Conservation (phyloP, 2,113 vertebrate genomes). For the Heliornis fulica region DNA sequence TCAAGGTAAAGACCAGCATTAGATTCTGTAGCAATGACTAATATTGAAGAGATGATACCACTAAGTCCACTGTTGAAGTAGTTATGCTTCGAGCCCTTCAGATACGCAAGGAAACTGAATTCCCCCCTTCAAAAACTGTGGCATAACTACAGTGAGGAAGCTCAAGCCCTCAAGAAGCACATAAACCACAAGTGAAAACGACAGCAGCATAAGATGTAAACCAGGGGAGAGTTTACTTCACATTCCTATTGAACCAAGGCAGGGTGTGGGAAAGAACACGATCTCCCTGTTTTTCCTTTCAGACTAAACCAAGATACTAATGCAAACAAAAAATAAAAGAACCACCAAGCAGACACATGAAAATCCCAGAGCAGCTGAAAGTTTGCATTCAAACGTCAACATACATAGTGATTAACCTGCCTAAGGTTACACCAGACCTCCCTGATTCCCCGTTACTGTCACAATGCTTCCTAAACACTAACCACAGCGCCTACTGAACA, state of each 20-base stretch:
- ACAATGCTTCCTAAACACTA: constrained; percentile 8
- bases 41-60: background rate
- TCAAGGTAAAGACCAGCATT: background rate
- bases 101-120: background rate
- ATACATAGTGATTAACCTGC: background rate
- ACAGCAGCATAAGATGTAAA: background rate
- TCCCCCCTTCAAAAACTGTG: background rate
- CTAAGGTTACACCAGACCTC: background rate
- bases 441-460: background rate
- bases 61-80: background rate
- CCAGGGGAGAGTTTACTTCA: background rate
- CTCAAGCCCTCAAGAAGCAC: background rate
- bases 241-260: background rate
- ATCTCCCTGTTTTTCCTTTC: background rate
- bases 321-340: background rate
- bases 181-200: background rate
- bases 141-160: background rate
- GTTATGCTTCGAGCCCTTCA: background rate
- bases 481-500: background rate
- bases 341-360: background rate
- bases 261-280: fast-evolving
- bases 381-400: background rate
- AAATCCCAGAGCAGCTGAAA: background rate
- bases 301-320: background rate
- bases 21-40: background rate